Percentiles rank a stretch among this genome's conserved stretches.
phyloP scores from a whole-genome alignment of 1,140 invertebrate species.

The Drosophila prosaltans region DNA sequence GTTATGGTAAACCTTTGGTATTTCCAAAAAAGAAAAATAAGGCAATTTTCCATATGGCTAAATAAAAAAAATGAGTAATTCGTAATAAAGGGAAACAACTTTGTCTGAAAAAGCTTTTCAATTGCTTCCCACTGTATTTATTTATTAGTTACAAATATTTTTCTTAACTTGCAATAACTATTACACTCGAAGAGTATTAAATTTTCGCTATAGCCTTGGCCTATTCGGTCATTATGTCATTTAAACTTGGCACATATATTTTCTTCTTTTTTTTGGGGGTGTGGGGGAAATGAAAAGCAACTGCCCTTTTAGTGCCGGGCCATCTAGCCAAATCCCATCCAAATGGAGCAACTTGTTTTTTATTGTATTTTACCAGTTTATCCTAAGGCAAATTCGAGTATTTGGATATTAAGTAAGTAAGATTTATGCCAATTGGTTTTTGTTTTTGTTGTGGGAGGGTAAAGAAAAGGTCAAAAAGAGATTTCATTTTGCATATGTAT shows the following conservation, averaged over 20 bases:
- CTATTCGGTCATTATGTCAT: constrained; percentile 1
- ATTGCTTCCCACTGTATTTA: too few species aligned
- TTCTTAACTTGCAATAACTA: background rate
- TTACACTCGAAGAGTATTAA: background rate
- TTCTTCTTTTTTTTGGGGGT: background rate
- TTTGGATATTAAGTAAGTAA: constrained; percentile 1
- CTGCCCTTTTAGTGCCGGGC: constrained; percentile 61
- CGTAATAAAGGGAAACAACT: too few species aligned
- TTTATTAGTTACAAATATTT: too few species aligned
- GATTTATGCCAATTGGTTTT: background rate
- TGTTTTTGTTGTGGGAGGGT: background rate
- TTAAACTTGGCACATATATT: constrained; percentile 54
- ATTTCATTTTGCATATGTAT: background rate
- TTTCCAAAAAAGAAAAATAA: too few species aligned
- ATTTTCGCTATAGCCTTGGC: background rate
- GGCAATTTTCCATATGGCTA: too few species aligned
- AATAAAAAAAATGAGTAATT: too few species aligned
- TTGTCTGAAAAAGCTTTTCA: too few species aligned
- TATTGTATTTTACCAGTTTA: constrained; percentile 31
- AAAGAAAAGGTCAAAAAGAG: constrained; percentile 1
- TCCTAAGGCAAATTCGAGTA: constrained; percentile 52
- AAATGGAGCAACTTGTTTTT: constrained; percentile 53
- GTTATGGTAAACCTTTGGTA: too few species aligned
- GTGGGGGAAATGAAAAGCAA: constrained; percentile 44
- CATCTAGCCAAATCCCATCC: constrained; percentile 32